Percentiles rank a stretch among this genome's conserved stretches.
phyloP scores from a whole-genome alignment of 1,140 invertebrate genomes.

The Aphelenchoides fujianensis region DNA sequence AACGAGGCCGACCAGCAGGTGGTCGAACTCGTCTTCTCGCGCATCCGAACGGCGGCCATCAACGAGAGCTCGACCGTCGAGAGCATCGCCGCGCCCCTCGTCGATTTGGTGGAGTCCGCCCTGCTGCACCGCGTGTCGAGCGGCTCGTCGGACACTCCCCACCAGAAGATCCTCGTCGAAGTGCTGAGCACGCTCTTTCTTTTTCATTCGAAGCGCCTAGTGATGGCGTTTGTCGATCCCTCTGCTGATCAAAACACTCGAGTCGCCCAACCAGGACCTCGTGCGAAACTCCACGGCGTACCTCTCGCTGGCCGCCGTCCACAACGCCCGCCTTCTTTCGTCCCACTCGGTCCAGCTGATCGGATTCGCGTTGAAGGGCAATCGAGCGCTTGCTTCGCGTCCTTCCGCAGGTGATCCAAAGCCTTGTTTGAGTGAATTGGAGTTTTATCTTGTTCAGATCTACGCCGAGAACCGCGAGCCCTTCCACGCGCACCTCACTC shows the following conservation, averaged over 20 bases:
- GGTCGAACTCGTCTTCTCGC: slow-evolving; percentile 51
- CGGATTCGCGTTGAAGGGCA: slow-evolving; percentile 76
- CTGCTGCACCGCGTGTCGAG: slow-evolving; percentile 78
- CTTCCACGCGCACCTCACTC: slow-evolving; percentile 77
- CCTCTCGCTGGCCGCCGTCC: slow-evolving; percentile 83
- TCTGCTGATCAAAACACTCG: slow-evolving; percentile 82
- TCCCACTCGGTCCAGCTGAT: slow-evolving; percentile 83
- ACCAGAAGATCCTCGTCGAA: slow-evolving; percentile 90
- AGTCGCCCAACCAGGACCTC: slow-evolving; percentile 82
- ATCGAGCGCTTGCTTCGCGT: slow-evolving; percentile 73
- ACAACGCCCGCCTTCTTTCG: slow-evolving; percentile 78
- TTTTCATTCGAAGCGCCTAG: slow-evolving; percentile 80
- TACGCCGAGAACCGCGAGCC: slow-evolving; percentile 80
- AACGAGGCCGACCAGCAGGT: slow-evolving; percentile 49
- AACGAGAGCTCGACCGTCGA: slow-evolving; percentile 83
- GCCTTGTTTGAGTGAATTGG: too few species aligned
- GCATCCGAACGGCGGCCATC: slow-evolving; percentile 45
- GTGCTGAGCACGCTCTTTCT: slow-evolving; percentile 87
- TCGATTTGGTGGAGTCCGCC: slow-evolving; percentile 79
- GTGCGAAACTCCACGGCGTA: slow-evolving; percentile 84
- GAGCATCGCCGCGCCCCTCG: slow-evolving; percentile 76
- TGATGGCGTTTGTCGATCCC: slow-evolving; percentile 83
- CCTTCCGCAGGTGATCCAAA: slow-evolving; percentile 77
- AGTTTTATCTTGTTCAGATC: too few species aligned
- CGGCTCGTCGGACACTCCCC: slow-evolving; percentile 73